Conservation (phyloP, 1,140 invertebrate species). For the Drosophila equinoxialis region DNA sequence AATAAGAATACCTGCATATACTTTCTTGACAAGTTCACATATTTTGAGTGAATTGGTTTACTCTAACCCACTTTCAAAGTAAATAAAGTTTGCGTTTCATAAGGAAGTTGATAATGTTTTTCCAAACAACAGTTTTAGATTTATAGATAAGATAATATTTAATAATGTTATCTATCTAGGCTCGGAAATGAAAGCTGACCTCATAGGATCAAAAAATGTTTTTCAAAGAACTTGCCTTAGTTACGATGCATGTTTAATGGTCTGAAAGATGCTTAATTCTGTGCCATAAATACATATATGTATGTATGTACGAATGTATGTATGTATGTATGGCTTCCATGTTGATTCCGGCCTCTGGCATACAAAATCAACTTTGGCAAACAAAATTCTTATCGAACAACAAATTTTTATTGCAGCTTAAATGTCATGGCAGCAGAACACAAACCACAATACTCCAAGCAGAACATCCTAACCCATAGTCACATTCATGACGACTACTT, state of each 20-base stretch:
- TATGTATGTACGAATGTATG: too few relatives aligned
- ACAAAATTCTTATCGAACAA: conserved; percentile 74
- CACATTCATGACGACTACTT: neutral
- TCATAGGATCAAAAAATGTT: neutral
- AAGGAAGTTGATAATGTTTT: too few relatives aligned
- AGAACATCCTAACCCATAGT: conserved; percentile 1
- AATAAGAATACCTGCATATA: too few relatives aligned
- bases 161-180: too few relatives aligned
- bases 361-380: conserved; percentile 31
- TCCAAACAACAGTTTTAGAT: too few relatives aligned
- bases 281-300: neutral
- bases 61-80: too few relatives aligned
- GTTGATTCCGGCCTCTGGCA: conserved; percentile 1
- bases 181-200: neutral
- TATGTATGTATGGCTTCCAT: neutral
- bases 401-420: conserved; percentile 76
- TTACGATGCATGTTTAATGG: neutral
- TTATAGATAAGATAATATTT: too few relatives aligned
- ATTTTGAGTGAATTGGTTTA: too few relatives aligned
- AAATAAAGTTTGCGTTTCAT: too few relatives aligned
- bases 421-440: conserved; percentile 61
- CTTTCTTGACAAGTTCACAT: too few relatives aligned
- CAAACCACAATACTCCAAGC: conserved; percentile 20
- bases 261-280: conserved; percentile 3
- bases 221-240: neutral